These are phyloP conservation scores for Labia minor DNA, from an alignment of 2,888 invertebrate genomes.

Conservation along the genomic window DNA sequence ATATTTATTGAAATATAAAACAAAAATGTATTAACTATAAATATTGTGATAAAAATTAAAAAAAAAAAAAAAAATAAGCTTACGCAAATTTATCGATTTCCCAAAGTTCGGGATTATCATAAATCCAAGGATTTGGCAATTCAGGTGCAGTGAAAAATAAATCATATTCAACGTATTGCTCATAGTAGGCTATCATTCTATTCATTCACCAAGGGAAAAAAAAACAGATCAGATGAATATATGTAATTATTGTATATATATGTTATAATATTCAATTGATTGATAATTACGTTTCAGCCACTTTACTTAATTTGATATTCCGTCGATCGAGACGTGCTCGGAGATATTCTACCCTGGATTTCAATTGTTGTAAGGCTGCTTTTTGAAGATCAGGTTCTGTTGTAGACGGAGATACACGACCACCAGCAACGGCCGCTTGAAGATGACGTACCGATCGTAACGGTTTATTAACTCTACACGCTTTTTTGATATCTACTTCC, in stretches of 20 bases:
- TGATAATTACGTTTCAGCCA: conserved; percentile 76
- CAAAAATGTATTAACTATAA: conserved; percentile 3
- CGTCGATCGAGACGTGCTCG: conserved; percentile 71
- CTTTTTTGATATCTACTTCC: conserved; percentile 95
- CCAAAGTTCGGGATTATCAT: conserved; percentile 93
- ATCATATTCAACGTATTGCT: conserved; percentile 95
- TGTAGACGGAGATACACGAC: conserved; percentile 45
- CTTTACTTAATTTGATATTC: conserved; percentile 85
- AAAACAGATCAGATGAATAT: background rate
- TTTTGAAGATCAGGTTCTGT: conserved; percentile 37
- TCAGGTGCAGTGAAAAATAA: conserved; percentile 87
- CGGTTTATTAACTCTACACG: conserved; percentile 55
- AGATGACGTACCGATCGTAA: conserved; percentile 23
- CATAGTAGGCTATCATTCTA: conserved; percentile 64
- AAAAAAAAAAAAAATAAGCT: conserved; percentile 33
- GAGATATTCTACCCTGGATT: conserved; percentile 61
- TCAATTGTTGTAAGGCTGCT: conserved; percentile 45
- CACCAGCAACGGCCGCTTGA: conserved; percentile 36
- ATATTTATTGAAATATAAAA: background rate
- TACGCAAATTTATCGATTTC: conserved; percentile 87
- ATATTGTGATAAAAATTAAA: no score
- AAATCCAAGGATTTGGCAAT: conserved; percentile 93
- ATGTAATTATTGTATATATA: conserved; percentile 20
- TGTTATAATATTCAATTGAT: background rate
- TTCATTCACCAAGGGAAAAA: conserved; percentile 13